These are phyloP conservation scores for Stigmatopora nigra DNA, from an alignment of 2,113 vertebrate genomes.

Conservation along the genomic window DNA sequence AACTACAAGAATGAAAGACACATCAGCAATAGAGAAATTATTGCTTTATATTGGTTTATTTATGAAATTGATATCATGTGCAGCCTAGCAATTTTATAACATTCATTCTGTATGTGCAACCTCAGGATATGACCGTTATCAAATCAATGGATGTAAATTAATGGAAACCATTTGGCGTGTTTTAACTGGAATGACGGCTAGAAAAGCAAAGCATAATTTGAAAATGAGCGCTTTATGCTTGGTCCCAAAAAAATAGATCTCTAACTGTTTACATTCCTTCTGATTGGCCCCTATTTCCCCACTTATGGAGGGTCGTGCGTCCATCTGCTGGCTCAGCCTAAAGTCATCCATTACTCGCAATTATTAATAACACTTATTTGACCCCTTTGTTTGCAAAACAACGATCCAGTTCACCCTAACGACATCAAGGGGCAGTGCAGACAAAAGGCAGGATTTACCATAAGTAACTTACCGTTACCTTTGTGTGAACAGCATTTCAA, in stretches of 20 bases:
- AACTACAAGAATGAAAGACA: not conserved
- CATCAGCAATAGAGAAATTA: not conserved
- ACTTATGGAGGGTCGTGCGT: not conserved
- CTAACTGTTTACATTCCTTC: not conserved
- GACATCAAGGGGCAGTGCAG: not conserved
- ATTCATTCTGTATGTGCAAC: conserved; percentile 26
- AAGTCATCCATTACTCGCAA: not conserved
- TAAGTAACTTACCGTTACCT: not conserved
- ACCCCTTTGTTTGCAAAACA: not conserved
- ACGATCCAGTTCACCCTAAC: too few relatives aligned
- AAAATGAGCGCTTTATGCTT: not conserved
- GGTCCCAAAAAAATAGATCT: not conserved
- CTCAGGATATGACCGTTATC: conserved; percentile 14
- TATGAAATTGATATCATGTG: conserved; percentile 45
- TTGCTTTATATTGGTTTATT: conserved; percentile 19
- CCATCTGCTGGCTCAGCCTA: not conserved
- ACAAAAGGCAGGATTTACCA: not conserved
- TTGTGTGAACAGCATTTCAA: conserved; percentile 13
- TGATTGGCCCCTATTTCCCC: not conserved
- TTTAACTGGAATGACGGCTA: not conserved
- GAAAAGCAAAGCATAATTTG: not conserved
- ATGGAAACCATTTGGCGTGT: not conserved
- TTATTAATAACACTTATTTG: not conserved
- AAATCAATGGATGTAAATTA: conserved; percentile 2
- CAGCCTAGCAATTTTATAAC: conserved; percentile 24